phyloP scores from a whole-genome alignment of 2,797 vertebrate species.

The Thaleichthys pacificus region DNA sequence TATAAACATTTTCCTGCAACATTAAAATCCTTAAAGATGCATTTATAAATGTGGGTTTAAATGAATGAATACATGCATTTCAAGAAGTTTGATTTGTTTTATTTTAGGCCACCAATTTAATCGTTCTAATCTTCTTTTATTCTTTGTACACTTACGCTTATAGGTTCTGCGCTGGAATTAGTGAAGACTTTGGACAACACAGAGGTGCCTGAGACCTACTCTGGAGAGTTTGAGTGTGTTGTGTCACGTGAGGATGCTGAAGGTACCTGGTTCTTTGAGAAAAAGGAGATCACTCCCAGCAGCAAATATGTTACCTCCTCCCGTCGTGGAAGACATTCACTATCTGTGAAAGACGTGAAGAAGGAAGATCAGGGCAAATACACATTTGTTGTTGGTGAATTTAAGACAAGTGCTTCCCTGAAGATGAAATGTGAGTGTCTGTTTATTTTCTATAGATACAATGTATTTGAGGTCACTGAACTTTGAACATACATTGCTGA shows the following conservation, averaged over 20 bases:
- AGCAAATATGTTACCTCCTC: slow-evolving; percentile 85
- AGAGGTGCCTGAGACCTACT: slow-evolving; percentile 90
- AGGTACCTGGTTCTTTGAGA: slow-evolving; percentile 91
- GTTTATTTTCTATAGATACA: no score
- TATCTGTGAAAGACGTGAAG: slow-evolving; percentile 89
- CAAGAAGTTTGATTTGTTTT: no score
- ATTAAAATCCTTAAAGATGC: no score
- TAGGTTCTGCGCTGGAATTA: slow-evolving; percentile 89
- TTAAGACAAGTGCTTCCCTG: slow-evolving; percentile 85
- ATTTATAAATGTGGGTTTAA: no score
- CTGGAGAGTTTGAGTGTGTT: slow-evolving; percentile 91
- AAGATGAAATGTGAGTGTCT: slow-evolving; percentile 90
- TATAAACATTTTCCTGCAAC: no score
- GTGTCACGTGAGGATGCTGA: slow-evolving; percentile 89
- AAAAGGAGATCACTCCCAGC: slow-evolving; percentile 80
- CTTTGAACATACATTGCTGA: no score
- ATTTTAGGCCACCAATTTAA: no score
- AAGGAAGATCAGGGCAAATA: slow-evolving; percentile 97
- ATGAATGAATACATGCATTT: no score
- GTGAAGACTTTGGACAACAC: slow-evolving; percentile 84
- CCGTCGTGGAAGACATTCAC: slow-evolving; percentile 87
- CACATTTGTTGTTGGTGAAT: slow-evolving; percentile 83
- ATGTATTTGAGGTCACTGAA: no score
- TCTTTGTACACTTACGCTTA: background rate
- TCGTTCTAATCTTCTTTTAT: no score